phyloP scores from a whole-genome alignment of 2,888 invertebrate species.

The Miltochrista miniata region DNA sequence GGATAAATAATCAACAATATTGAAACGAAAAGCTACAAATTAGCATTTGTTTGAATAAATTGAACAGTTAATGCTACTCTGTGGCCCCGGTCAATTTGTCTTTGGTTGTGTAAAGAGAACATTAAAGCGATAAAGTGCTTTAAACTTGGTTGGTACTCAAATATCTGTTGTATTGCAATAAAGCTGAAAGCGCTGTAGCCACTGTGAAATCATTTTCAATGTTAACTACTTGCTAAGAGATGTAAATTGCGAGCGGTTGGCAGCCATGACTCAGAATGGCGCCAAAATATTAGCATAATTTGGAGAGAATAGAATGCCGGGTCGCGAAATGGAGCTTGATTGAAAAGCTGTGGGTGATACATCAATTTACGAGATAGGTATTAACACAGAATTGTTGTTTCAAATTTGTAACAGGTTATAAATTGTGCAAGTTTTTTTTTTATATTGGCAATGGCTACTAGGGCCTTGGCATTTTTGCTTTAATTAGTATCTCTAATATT shows the following conservation, averaged over 20 bases:
- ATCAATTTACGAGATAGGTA: constrained; percentile 43
- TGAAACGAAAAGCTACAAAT: constrained; percentile 69
- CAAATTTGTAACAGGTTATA: no score
- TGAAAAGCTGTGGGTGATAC: constrained; percentile 58
- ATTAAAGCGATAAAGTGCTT: constrained; percentile 38
- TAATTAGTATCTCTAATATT: no score
- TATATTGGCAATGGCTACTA: no score
- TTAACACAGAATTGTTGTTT: constrained; percentile 24
- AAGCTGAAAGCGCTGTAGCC: constrained; percentile 48
- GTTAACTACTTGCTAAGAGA: constrained; percentile 74
- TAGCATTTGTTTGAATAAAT: constrained; percentile 80
- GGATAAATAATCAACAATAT: constrained; percentile 73
- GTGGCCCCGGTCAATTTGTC: constrained; percentile 57
- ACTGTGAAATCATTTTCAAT: constrained; percentile 44
- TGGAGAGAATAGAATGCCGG: constrained; percentile 60
- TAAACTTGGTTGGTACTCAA: constrained; percentile 18
- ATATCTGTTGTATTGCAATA: constrained; percentile 10
- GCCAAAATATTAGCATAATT: constrained; percentile 76
- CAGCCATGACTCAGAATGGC: constrained; percentile 76
- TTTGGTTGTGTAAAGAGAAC: constrained; percentile 18
- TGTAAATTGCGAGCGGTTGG: constrained; percentile 79
- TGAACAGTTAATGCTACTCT: constrained; percentile 65
- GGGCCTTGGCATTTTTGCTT: no score
- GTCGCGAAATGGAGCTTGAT: constrained; percentile 58
- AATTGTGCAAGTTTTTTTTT: constrained; percentile 16